Evolutionary conservation across 2,888 invertebrate genomes (phyloP).

Genomic region (Escarpia spicata): DNA sequence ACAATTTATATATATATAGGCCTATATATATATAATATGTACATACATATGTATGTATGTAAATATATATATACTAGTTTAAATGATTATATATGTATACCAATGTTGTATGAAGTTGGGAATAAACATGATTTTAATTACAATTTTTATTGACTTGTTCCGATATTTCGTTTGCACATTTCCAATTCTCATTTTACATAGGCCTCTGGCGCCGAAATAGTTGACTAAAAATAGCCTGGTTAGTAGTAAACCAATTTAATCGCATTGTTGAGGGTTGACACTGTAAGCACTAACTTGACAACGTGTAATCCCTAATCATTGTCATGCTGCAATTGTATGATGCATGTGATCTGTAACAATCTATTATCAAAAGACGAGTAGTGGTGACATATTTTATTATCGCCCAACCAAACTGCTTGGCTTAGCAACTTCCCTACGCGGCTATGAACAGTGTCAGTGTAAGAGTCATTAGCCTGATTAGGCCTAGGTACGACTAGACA

Average conservation of each 20-base stretch:
- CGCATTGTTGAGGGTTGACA: not conserved
- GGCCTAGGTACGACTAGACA: too few species aligned
- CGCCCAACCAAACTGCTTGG: not conserved
- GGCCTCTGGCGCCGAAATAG: not conserved
- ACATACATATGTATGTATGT: not conserved
- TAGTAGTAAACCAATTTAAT: not conserved
- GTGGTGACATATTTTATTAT: not conserved
- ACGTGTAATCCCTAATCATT: not conserved
- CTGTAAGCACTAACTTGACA: not conserved
- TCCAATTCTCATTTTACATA: not conserved
- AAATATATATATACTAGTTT: slow-evolving; percentile 7
- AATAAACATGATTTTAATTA: too few species aligned
- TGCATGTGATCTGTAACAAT: not conserved
- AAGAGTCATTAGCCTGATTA: too few species aligned
- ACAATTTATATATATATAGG: not conserved
- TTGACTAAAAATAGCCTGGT: not conserved
- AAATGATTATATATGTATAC: not conserved
- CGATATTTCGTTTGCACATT: not conserved
- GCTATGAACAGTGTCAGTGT: too few species aligned
- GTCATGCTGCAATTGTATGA: not conserved
- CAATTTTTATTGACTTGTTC: too few species aligned
- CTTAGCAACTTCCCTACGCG: too few species aligned
- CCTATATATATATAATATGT: not conserved
- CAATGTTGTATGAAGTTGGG: too few species aligned
- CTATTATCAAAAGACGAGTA: not conserved